These are phyloP conservation scores for Melanophora roralis DNA, from an alignment of 2,888 invertebrate genomes.

Conservation along the genomic window DNA sequence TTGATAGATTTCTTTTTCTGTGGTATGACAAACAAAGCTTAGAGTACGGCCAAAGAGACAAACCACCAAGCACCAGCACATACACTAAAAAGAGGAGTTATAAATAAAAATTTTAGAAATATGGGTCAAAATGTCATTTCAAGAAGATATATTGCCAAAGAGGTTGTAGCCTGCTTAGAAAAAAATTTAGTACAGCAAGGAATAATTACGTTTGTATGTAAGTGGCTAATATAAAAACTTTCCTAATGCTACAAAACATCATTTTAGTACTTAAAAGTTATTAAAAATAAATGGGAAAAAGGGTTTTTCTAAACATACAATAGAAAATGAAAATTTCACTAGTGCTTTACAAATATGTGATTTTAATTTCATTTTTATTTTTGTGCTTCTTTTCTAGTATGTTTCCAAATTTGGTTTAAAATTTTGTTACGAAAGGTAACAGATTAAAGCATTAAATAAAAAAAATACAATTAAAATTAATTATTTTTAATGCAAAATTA, in stretches of 20 bases:
- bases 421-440: not conserved
- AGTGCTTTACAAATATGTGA: not conserved
- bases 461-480: not conserved
- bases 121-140: slow-evolving; percentile 61
- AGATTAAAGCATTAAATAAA: not conserved
- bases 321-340: not conserved
- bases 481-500: not conserved
- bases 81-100: slow-evolving; percentile 34
- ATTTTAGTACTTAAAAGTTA: not conserved
- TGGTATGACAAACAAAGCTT: slow-evolving; percentile 57
- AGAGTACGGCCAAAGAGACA: slow-evolving; percentile 16
- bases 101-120: slow-evolving; percentile 60
- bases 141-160: slow-evolving; percentile 60
- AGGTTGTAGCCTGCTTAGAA: slow-evolving; percentile 36
- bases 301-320: not conserved
- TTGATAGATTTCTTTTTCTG: slow-evolving; percentile 60
- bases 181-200: not conserved
- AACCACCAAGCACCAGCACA: not conserved
- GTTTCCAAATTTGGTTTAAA: not conserved
- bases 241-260: not conserved
- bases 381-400: slow-evolving; percentile 26
- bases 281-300: slow-evolving; percentile 3
- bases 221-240: no score
- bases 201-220: not conserved
- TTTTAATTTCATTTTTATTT: not conserved